A percentile compares a stretch with the other conserved stretches of the same genome.
phyloP scores from a whole-genome alignment of 2,797 vertebrate genomes.

The Coilia nasus region DNA sequence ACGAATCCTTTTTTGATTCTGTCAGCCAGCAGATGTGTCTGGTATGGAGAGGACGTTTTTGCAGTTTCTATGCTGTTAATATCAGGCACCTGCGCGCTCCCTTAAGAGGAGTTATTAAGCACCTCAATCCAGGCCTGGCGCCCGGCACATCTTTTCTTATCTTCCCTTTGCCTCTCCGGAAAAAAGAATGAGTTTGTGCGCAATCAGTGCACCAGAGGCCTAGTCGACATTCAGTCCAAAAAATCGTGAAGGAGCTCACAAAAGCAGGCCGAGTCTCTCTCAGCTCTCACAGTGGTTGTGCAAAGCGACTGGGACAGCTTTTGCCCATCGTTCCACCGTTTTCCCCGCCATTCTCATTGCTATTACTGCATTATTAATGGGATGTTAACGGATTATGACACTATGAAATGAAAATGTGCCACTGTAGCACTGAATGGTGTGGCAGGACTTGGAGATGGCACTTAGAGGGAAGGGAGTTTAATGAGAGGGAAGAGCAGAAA shows the following conservation, averaged over 20 bases:
- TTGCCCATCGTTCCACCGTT: neutral
- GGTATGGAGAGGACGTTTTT: neutral
- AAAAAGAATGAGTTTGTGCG: neutral
- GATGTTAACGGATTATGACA: conserved; percentile 13
- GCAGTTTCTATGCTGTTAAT: conserved; percentile 12
- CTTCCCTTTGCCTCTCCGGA: neutral
- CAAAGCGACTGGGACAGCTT: neutral
- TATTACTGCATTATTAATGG: neutral
- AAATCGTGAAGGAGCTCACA: neutral
- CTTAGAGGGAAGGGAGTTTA: neutral
- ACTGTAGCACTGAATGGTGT: neutral
- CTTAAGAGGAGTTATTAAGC: neutral
- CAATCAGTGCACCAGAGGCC: neutral
- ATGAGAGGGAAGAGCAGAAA: neutral
- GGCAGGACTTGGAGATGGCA: neutral
- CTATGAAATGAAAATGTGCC: neutral
- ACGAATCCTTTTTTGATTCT: conserved; percentile 10
- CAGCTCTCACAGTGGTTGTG: neutral
- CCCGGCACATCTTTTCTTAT: neutral
- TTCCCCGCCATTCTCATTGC: neutral
- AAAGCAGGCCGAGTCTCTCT: neutral
- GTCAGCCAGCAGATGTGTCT: conserved; percentile 17
- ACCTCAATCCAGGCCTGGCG: no score
- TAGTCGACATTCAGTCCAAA: neutral
- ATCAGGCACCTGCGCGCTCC: neutral